Evolutionary conservation across 2,113 vertebrate genomes (phyloP).

Genomic region (Menura novaehollandiae): DNA sequence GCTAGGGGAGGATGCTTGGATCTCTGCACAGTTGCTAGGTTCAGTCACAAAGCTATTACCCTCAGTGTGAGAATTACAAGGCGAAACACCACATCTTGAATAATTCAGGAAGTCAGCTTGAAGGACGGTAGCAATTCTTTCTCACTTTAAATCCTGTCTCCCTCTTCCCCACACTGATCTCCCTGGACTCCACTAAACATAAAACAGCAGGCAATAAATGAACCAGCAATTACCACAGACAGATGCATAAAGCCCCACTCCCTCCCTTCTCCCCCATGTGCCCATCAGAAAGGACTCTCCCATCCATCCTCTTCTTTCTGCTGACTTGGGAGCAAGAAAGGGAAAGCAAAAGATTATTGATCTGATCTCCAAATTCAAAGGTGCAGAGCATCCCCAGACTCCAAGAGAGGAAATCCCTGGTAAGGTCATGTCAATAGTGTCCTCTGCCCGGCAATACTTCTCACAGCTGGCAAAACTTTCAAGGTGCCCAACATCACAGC

Average conservation of each 20-base stretch:
- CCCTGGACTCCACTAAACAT: background rate
- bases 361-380: background rate
- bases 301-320: background rate
- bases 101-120: background rate
- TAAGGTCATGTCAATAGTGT: background rate
- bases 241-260: background rate
- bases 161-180: background rate
- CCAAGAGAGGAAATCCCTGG: background rate
- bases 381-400: background rate
- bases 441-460: background rate
- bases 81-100: background rate
- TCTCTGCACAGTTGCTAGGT: background rate
- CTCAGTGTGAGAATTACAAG: background rate
- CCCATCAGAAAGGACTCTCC: background rate
- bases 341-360: background rate
- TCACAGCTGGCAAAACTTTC: background rate
- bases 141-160: constrained; percentile 2
- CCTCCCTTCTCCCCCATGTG: background rate
- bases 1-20: background rate
- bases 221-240: background rate
- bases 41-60: background rate
- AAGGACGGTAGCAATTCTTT: background rate
- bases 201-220: background rate
- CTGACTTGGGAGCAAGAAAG: background rate
- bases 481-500: background rate